Conservation (phyloP, 2,888 invertebrate genomes). For the Darwinula stevensoni region DNA sequence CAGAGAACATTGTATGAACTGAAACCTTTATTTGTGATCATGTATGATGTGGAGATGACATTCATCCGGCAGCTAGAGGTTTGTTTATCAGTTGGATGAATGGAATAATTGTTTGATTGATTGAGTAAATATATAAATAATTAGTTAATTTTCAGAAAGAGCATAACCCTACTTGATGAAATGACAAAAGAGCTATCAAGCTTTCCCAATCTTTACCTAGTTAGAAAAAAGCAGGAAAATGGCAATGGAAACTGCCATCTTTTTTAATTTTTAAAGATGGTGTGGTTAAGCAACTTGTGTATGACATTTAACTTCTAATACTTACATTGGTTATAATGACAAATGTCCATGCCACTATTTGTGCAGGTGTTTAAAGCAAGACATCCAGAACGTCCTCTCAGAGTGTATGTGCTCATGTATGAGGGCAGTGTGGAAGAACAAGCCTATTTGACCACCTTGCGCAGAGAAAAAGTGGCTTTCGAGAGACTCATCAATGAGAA, state of each 20-base stretch:
- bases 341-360: background rate
- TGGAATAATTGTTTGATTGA: too few species aligned
- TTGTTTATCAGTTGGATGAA: constrained; percentile 5
- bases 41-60: constrained; percentile 66
- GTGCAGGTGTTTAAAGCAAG: constrained; percentile 22
- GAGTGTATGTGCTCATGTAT: constrained; percentile 68
- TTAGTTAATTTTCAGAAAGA: too few species aligned
- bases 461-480: constrained; percentile 79
- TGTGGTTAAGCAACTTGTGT: too few species aligned
- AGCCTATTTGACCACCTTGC: constrained; percentile 59
- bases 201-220: too few species aligned
- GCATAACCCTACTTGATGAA: too few species aligned
- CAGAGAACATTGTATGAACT: constrained; percentile 31
- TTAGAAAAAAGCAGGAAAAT: too few species aligned
- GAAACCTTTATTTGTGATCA: constrained; percentile 46
- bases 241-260: too few species aligned
- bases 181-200: too few species aligned
- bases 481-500: constrained; percentile 71
- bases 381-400: constrained; percentile 22
- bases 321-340: background rate
- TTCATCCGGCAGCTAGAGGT: constrained; percentile 72
- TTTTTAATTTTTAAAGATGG: too few species aligned
- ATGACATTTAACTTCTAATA: background rate
- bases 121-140: too few species aligned
- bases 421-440: constrained; percentile 88